Evolutionary conservation across 2,113 vertebrate species (phyloP), one percentile per base, ranked within the genome.

Genomic region (Gymnarchus niloticus): DNA sequence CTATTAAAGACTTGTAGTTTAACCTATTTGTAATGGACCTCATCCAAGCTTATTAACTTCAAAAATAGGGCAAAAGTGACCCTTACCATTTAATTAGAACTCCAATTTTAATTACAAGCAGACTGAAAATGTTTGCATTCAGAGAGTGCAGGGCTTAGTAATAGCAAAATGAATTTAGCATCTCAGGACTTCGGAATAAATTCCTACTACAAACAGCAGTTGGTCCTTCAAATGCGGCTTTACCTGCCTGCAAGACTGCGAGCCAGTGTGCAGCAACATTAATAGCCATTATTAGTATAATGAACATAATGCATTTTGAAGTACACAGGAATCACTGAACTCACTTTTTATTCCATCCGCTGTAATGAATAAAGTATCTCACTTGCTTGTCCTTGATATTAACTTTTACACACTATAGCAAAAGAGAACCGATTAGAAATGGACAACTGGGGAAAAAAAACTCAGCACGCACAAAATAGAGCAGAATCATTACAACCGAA

Each of bases 341-440:
- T 97, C 94, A 99, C 98, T 99, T 99, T 91, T 99, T 99, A 94
- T 99, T 99, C 98, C 98, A 99, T 59, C 98, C 98, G 89, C 97
- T 99, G 94, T 99, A 99, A 96, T 99, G 98, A 96, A 99, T 99
- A 44, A 99, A 99, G 93, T 99, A 99, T 91, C 99, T 99, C 93
- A 99, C 98, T 94, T 99, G 98, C 92, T 99, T 99, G 91, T 99
- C 98, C 95, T 99, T 99, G 94, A 99, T 97, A 93, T 96, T 97
- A 93, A 97, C 97, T 91, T 98, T 99, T 89, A 99, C 98, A 94
- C 98, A 99, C 98, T 99, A 94, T 9, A 95, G n/a, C n/a, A n/a
- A n/a, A 95, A 91, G 83, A 89, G 19, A 93, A 23, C 3, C 14
- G n/a, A n/a, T n/a, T n/a, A n/a, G n/a, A n/a, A n/a, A n/a, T n/a